Conservation (phyloP, 2,888 invertebrate genomes). For the Hypselothyrea guttata region DNA sequence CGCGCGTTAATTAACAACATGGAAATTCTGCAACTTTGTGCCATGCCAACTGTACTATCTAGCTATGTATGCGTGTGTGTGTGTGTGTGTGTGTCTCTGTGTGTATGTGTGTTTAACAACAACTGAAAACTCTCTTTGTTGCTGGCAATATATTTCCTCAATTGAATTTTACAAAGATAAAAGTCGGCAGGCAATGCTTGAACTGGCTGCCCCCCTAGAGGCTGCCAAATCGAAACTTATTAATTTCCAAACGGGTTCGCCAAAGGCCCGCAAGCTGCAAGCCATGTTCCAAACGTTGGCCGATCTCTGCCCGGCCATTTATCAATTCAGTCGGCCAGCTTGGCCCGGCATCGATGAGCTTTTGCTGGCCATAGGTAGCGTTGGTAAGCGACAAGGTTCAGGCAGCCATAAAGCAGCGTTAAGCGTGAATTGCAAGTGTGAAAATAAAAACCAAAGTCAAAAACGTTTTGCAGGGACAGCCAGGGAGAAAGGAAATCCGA, state of each 20-base stretch:
- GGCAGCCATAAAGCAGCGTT: constrained; percentile 38
- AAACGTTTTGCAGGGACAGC: constrained; percentile 6
- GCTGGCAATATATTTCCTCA: constrained; percentile 59
- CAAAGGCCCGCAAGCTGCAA: constrained; percentile 46
- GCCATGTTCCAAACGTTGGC: constrained; percentile 8
- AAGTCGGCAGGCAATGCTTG: constrained; percentile 28
- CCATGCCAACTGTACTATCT: constrained; percentile 22
- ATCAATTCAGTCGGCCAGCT: constrained; percentile 63
- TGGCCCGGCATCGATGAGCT: constrained; percentile 35
- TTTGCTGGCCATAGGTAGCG: constrained; percentile 32
- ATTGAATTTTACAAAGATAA: constrained; percentile 60
- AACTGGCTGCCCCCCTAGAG: constrained; percentile 39
- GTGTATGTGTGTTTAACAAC: background rate
- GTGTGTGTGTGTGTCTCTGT: background rate
- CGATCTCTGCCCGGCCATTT: constrained; percentile 67
- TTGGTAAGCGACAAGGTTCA: constrained; percentile 48
- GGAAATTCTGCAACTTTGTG: constrained; percentile 43
- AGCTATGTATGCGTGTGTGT: background rate
- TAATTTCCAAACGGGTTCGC: constrained; percentile 68
- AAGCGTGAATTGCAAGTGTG: constrained; percentile 57
- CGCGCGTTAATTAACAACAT: constrained; percentile 69
- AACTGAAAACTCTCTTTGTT: constrained; percentile 34
- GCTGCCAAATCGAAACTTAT: constrained; percentile 70
- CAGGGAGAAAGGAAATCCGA: constrained; percentile 10
- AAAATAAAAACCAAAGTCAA: constrained; percentile 41